A percentile compares a stretch with the other conserved stretches of the same genome.
Evolutionary conservation across 2,113 vertebrate species (phyloP).

Genomic region (Phrynosoma blainvillii): DNA sequence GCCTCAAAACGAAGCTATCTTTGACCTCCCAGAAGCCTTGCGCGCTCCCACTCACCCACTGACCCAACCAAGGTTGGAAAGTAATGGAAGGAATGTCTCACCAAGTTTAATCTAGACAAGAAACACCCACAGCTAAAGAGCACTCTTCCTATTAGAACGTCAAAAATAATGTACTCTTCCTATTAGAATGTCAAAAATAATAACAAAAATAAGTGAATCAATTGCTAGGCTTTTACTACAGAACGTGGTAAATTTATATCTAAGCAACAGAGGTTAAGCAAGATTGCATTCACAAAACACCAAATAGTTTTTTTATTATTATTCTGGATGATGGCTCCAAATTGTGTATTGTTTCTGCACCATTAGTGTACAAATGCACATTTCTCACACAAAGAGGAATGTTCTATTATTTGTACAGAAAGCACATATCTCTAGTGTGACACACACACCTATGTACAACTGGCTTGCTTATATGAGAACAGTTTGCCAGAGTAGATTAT

Average conservation of each 20-base stretch:
- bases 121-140: not conserved
- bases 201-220: too few species aligned
- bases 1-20: conserved; percentile 8
- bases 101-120: not conserved
- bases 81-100: not conserved
- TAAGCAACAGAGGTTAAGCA: not conserved
- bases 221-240: not conserved
- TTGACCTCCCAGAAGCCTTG: conserved; percentile 6
- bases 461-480: not conserved
- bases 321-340: not conserved
- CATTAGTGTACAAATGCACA: not conserved
- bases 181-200: not conserved
- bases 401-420: not conserved
- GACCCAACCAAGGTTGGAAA: conserved; percentile 5
- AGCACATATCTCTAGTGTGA: not conserved
- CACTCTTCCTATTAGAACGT: not conserved
- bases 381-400: too few species aligned
- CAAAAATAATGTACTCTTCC: not conserved
- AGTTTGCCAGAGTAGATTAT: not conserved
- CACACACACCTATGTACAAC: not conserved
- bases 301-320: not conserved
- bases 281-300: not conserved
- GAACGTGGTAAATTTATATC: not conserved
- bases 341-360: not conserved
- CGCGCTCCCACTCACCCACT: not conserved